Base-by-base conservation (phyloP, 2,888 invertebrate species). In the Megastigmus dorsalis region DNA sequence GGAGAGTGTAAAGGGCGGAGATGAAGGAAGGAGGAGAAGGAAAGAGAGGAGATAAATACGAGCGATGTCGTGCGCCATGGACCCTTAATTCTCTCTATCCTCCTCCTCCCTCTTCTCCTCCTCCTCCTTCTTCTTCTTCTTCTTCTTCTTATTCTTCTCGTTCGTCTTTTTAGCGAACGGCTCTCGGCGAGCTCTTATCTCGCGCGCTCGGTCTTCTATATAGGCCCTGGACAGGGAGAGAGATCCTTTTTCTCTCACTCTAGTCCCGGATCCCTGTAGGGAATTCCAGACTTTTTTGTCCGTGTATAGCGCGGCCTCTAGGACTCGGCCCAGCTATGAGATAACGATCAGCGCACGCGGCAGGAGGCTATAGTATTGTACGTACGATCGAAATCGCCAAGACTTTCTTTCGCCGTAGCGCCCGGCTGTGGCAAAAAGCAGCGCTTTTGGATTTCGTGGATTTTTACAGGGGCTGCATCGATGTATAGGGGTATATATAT, bases 21-120 rank as follows among this genome's bases (percentile, higher is more conserved):
- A 65, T 6, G 26, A 36, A 50, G 45, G 55, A 55, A 65, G 45
- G 63, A 65, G 23, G 38, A 30, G 20, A 48, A 52, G 28, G 13
- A 33, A 28, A 43, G 26, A 15, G 15, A 5, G 13, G 36, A 63
- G 66, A 72, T 72, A 72, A 72, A 72, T 72, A 59, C 57, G 59
- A 43, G 20, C 57, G 65, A 69, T 59, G 65, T 65, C 62, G 48
- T 54, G 59, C 48, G 41, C 52, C 38, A 10, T 15, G 67, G 62
- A 36, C 45, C 72, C 72, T 72, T 72, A 72, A 72, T 66, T 72
- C 71, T 65, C 48, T 48, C 0, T 43, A 45, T 43, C 30, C 10
- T 43, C 20, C 77, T 23, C 77, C 79, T 78, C 78, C 76, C 77
- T 79, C 77, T 50, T 18, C 59, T 20, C 75, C 76, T 59, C 13